Conservation (phyloP, 2,797 vertebrate genomes). For the Rhabdophis nuchalis region DNA sequence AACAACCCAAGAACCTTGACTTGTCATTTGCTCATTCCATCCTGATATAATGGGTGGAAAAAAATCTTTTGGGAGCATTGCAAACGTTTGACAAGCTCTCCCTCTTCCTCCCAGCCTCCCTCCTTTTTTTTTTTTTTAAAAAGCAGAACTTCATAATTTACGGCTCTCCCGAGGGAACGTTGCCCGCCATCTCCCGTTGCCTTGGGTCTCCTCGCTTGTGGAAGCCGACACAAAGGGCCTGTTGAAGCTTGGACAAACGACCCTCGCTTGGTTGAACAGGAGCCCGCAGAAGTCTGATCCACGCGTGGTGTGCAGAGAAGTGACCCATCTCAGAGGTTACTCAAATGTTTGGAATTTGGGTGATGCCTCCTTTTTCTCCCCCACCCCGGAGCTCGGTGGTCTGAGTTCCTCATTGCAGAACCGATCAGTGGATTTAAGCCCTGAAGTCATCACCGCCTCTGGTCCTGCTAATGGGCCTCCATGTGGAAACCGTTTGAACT, state of each 20-base stretch:
- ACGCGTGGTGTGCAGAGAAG: constrained; percentile 45
- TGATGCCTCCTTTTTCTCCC: constrained; percentile 56
- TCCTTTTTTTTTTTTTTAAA: not conserved
- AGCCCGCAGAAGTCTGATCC: constrained; percentile 51
- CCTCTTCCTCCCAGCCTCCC: not conserved
- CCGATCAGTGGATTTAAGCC: constrained; percentile 28
- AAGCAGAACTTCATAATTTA: not conserved
- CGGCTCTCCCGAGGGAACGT: constrained; percentile 16
- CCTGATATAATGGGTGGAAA: not conserved
- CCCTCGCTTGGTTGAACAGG: constrained; percentile 31
- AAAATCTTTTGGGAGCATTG: not conserved
- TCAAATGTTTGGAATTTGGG: constrained; percentile 66
- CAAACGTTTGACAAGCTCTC: not conserved
- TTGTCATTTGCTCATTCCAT: not conserved
- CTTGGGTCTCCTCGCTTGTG: constrained; percentile 5
- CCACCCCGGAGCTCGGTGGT: constrained; percentile 32
- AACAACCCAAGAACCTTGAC: not conserved
- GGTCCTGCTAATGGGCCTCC: constrained; percentile 47
- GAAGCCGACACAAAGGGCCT: constrained; percentile 36
- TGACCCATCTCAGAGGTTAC: constrained; percentile 63
- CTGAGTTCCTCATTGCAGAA: constrained; percentile 39
- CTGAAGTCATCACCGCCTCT: constrained; percentile 13
- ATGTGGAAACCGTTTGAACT: constrained; percentile 36
- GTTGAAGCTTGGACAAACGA: constrained; percentile 44
- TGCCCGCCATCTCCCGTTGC: not conserved